Evolutionary conservation across 2,113 vertebrate genomes (phyloP), one percentile per base, ranked within the genome.

Genomic region (Pollachius pollachius): DNA sequence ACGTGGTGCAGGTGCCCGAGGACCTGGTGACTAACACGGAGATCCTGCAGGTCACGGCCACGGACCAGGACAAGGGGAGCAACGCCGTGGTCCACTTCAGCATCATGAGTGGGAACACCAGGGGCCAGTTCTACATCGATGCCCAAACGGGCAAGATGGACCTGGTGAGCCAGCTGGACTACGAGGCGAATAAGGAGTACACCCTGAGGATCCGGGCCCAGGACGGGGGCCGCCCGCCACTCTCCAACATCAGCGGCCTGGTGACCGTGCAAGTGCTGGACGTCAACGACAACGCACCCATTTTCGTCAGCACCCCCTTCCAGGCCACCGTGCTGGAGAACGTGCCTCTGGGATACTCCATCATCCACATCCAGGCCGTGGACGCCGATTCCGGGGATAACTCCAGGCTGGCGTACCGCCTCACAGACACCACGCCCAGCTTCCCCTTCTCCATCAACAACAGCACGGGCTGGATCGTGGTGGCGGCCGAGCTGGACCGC

Each of bases 231-330:
- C 93, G 96, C 0, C 97, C 97, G 0, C 96, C 96, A 0, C 93
- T 98, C 58, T 99, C 95, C 76, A 98, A 98, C 63, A 94, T 97
- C 89, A 98, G 94, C 0, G 96, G 97, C 2, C 81, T 99, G 75
- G 95, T 98, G 2, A 97, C 94, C 0, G 89, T 99, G 63, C 96
- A 98, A 78, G 96, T 99, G 65, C 71, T 97, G 82, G 97, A 99
- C 0, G 85, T 99, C 17, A 98, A 98, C 0, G 97, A 99, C 82
- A 99, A 99, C 0, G 92, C 94, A 0, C 97, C 97, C 23, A 96
- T 98, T 77, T 99, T 98, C 0, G 96, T 99, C 76, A 99, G 96
- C 87, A 97, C 95, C 0, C 96, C 96, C 0, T 98, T 98, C 84
- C 96, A 98, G 90, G 94, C 96, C 41, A 96, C 97, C 0, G 95